Evolutionary conservation across 2,888 invertebrate genomes (phyloP), one percentile per base, ranked within the genome.

Genomic region (Anorthoa munda): DNA sequence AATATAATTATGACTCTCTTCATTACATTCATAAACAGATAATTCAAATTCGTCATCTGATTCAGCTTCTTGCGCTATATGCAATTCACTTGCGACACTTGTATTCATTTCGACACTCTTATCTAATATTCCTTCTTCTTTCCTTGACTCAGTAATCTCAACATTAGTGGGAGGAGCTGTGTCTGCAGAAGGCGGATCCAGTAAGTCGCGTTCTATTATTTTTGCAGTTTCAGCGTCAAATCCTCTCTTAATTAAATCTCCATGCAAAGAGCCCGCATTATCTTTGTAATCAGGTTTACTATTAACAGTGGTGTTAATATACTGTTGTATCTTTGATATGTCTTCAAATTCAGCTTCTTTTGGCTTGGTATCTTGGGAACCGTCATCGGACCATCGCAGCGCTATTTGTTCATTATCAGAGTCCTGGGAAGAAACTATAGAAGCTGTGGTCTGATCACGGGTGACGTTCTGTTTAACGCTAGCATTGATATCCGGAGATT

Each of bases 171-270:
- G 76, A 66, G 51, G 59, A 61, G 53, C 61, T 75, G 79, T 78
- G 61, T 86, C 88, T 26, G 75, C 66, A 61, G 83, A 68, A 31
- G 89, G 90, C 9, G 94, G 90, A 84, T 94, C 95, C 9, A 95
- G 90, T 72, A 96, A 91, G 85, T 96, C 96, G 39, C 95, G 88
- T 87, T 96, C 96, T 45, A 96, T 95, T 71, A 89, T 95, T 91
- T 94, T 95, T 11, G 96, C 96, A 2, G 95, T 95, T 88, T 93
- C 94, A 4, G 90, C 84, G 88, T 96, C 96, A 87, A 96, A 96
- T 23, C 96, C 96, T 83, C 95, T 91, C 86, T 93, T 94, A 17
- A 95, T 90, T 82, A 96, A 91, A 90, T 95, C 94, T 21, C 86
- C 89, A 67, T 94, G 95, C 65, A 95, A 92, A 79, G 89, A 89